phyloP scores from a whole-genome alignment of 1,140 invertebrate species.

The Hypsibius dujardini region DNA sequence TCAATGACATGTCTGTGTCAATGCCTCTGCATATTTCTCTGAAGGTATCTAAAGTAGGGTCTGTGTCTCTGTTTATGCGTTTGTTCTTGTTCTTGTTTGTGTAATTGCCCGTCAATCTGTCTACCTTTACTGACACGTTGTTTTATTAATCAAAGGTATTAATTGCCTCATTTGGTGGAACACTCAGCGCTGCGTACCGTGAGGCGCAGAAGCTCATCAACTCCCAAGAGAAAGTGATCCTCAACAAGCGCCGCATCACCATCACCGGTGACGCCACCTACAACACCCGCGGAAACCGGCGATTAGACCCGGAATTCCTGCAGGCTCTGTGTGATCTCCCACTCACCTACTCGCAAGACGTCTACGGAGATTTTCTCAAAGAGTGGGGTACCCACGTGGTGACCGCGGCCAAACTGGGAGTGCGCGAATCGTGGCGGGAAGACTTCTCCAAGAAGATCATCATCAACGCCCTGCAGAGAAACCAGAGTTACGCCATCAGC shows the following conservation, averaged over 20 bases:
- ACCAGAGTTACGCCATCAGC: background rate
- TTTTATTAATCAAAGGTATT: background rate
- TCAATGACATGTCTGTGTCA: no score
- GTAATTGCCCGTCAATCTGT: no score
- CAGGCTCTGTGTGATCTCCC: conserved; percentile 7
- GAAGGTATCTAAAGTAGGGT: no score
- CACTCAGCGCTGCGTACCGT: background rate
- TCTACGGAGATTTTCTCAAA: background rate
- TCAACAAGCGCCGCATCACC: background rate
- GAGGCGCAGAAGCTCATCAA: conserved; percentile 8
- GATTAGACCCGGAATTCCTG: conserved; percentile 2
- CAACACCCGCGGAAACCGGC: background rate
- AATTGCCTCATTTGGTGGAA: conserved; percentile 10
- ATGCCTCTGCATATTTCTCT: no score
- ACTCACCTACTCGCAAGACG: background rate
- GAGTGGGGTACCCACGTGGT: conserved; percentile 13
- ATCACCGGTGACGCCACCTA: background rate
- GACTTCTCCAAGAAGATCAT: background rate
- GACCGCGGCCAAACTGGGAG: background rate
- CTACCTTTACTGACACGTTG: no score
- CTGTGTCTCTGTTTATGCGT: no score
- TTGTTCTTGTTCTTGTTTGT: no score
- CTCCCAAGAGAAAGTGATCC: conserved; percentile 10
- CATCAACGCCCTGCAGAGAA: background rate
- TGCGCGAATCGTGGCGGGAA: background rate